A percentile compares a stretch with the other conserved stretches of the same genome.
These are phyloP conservation scores for Acanthopagrus latus DNA, from an alignment of 2,797 vertebrate genomes.

Conservation along the genomic window DNA sequence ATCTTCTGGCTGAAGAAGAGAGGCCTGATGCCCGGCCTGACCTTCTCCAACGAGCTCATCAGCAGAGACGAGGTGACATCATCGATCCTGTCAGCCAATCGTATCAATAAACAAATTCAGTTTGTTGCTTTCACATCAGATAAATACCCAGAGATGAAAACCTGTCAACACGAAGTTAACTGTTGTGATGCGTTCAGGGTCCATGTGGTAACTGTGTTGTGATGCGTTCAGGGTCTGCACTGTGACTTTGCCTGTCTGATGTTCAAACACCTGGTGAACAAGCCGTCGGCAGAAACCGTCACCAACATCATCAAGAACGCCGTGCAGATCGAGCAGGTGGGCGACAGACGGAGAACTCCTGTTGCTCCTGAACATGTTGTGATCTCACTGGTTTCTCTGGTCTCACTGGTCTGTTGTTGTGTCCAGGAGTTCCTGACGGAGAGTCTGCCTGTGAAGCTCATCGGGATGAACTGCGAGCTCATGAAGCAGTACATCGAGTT, in stretches of 20 bases:
- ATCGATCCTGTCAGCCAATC: too few relatives aligned
- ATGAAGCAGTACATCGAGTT: constrained; percentile 98
- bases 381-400: too few relatives aligned
- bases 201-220: not conserved
- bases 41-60: constrained; percentile 97
- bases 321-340: constrained; percentile 94
- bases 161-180: too few relatives aligned
- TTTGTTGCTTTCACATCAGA: too few relatives aligned
- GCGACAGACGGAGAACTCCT: not conserved
- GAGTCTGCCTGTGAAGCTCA: constrained; percentile 94
- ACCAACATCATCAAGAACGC: constrained; percentile 88
- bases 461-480: constrained; percentile 95
- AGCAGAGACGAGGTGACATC: constrained; percentile 94
- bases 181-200: not conserved
- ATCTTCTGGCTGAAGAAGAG: constrained; percentile 99
- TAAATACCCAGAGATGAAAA: too few relatives aligned
- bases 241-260: constrained; percentile 98
- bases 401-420: not conserved
- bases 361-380: not conserved
- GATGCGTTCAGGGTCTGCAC: constrained; percentile 89
- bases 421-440: constrained; percentile 94
- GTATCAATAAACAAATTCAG: too few relatives aligned
- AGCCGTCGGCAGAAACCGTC: constrained; percentile 88
- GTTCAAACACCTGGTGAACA: constrained; percentile 95
- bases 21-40: constrained; percentile 97